phyloP scores from a whole-genome alignment of 2,113 vertebrate species.

The Brevimyrus niger region DNA sequence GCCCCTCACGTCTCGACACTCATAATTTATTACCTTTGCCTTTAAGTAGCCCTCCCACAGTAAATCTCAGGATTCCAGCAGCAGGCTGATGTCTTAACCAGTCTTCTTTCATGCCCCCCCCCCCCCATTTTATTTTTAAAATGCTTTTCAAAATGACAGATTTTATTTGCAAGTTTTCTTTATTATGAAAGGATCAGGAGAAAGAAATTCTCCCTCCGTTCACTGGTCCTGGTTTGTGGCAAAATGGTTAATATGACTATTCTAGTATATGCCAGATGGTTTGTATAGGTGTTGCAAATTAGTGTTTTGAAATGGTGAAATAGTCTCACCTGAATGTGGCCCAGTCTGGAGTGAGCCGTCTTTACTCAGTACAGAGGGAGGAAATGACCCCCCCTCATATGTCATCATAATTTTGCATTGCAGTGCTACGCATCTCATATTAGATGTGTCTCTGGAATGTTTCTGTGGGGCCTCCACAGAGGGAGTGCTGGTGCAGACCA shows the following conservation, averaged over 20 bases:
- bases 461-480: not conserved
- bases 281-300: not conserved
- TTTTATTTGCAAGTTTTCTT: constrained; percentile 30
- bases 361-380: not conserved
- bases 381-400: not conserved
- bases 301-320: not conserved
- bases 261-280: not conserved
- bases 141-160: constrained; percentile 17
- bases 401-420: not conserved
- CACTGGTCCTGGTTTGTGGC: not conserved
- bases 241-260: not conserved
- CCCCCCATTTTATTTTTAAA: constrained; percentile 22
- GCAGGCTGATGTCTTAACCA: constrained; percentile 38
- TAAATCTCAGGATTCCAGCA: constrained; percentile 36
- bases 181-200: not conserved
- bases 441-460: not conserved
- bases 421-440: not conserved
- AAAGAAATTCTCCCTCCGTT: constrained; percentile 9
- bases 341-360: not conserved
- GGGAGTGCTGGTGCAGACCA: not conserved
- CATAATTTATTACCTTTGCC: constrained; percentile 39
- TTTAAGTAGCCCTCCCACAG: constrained; percentile 30
- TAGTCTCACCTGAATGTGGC: not conserved
- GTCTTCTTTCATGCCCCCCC: constrained; percentile 19
- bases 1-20: constrained; percentile 14